Conservation (phyloP, 2,113 vertebrate species). For the Hemiscyllium ocellatum region DNA sequence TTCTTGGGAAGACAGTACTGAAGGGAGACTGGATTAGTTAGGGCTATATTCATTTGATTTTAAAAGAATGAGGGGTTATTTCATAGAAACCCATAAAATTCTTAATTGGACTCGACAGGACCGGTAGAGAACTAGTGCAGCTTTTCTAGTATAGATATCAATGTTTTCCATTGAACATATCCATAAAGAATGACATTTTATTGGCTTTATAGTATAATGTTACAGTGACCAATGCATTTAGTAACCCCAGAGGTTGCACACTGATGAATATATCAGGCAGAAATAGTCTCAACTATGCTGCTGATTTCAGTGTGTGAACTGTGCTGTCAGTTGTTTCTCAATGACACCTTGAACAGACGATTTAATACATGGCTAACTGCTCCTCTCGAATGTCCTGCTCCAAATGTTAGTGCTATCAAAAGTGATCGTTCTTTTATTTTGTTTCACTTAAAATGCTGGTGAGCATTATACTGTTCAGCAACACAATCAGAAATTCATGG, state of each 20-base stretch:
- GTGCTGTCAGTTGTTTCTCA: neutral
- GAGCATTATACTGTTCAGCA: neutral
- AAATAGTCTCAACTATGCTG: neutral
- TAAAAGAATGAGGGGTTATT: too few relatives aligned
- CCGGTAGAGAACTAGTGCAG: neutral
- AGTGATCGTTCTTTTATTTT: neutral
- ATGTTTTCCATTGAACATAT: neutral
- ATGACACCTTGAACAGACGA: neutral
- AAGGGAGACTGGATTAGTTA: too few relatives aligned
- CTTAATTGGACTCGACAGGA: too few relatives aligned
- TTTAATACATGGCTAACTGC: neutral
- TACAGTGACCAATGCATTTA: neutral
- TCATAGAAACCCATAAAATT: too few relatives aligned
- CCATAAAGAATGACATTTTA: neutral
- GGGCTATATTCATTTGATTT: too few relatives aligned
- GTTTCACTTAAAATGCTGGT: neutral
- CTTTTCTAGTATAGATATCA: neutral
- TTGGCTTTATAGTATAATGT: neutral
- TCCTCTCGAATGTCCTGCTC: neutral
- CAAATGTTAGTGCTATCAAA: neutral
- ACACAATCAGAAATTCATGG: neutral
- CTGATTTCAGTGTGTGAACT: neutral
- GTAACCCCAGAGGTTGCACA: neutral
- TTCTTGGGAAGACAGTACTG: too few relatives aligned
- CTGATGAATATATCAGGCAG: neutral